Evolutionary conservation across 2,113 vertebrate genomes (phyloP).

Genomic region (Argyrosomus japonicus): DNA sequence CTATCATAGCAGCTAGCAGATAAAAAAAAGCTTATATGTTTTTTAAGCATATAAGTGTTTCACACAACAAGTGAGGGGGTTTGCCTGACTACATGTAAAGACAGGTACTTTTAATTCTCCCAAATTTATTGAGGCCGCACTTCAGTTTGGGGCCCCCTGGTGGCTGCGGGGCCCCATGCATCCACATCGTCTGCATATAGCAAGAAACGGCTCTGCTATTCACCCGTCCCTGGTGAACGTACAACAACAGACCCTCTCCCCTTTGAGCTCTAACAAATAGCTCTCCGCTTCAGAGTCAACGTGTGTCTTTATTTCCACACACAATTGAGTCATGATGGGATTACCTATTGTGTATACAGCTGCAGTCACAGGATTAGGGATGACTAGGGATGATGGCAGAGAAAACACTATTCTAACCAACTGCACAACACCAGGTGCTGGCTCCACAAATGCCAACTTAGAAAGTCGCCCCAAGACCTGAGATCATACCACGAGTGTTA

Average conservation of each 20-base stretch:
- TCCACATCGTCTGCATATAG: too few species aligned
- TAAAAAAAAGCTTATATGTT: too few species aligned
- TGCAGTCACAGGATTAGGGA: conserved; percentile 79
- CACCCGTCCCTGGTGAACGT: conserved; percentile 47
- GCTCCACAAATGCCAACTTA: conserved; percentile 30
- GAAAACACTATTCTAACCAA: conserved; percentile 63
- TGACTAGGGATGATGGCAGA: conserved; percentile 71
- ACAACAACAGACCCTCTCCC: conserved; percentile 64
- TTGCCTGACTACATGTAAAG: too few species aligned
- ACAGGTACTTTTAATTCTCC: too few species aligned
- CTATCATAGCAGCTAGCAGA: too few species aligned
- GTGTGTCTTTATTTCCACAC: conserved; percentile 77
- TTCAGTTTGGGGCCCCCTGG: too few species aligned
- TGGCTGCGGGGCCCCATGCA: too few species aligned
- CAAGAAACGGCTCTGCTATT: conserved; percentile 9
- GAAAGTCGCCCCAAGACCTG: conserved; percentile 40
- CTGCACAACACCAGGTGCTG: conserved; percentile 43
- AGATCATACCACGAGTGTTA: conserved; percentile 23
- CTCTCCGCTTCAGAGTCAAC: conserved; percentile 59
- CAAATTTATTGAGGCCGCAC: too few species aligned
- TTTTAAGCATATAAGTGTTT: too few species aligned
- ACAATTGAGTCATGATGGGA: conserved; percentile 79
- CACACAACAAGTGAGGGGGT: too few species aligned
- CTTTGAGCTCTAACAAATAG: conserved; percentile 70
- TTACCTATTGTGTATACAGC: conserved; percentile 79